Evolutionary conservation across 1,140 invertebrate species (phyloP).

Genomic region (Diabrotica undecimpunctata): DNA sequence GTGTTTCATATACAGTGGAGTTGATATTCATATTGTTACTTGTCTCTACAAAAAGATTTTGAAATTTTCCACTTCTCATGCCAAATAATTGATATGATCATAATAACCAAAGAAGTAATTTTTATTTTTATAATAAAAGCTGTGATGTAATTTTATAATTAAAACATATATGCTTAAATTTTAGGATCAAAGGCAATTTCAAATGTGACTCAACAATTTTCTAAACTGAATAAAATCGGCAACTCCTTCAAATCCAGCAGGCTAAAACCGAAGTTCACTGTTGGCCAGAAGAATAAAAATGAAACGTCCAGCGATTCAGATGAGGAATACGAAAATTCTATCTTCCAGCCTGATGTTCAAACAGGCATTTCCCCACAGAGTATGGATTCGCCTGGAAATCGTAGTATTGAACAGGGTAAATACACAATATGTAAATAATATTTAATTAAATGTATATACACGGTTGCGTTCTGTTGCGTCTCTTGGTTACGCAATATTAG

Average conservation of each 20-base stretch:
- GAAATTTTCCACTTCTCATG: too few species aligned
- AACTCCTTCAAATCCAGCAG: constrained; percentile 58
- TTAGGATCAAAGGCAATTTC: constrained; percentile 74
- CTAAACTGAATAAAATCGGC: constrained; percentile 72
- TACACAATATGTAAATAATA: background rate
- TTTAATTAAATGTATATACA: background rate
- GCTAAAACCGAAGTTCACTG: constrained; percentile 51
- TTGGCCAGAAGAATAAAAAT: constrained; percentile 44
- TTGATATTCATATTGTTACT: too few species aligned
- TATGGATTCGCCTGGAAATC: constrained; percentile 20
- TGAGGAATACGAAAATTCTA: constrained; percentile 52
- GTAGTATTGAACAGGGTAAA: constrained; percentile 35
- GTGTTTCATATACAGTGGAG: too few species aligned
- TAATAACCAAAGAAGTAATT: too few species aligned
- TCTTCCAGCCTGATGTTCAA: constrained; percentile 49
- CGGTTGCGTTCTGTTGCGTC: too few species aligned
- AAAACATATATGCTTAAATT: constrained; percentile 1
- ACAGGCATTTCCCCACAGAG: constrained; percentile 15
- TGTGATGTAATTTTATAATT: too few species aligned
- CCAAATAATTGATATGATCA: too few species aligned
- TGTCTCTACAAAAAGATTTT: too few species aligned
- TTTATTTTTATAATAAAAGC: too few species aligned
- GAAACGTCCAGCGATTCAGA: constrained; percentile 49
- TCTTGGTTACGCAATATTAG: too few species aligned
- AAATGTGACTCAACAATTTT: constrained; percentile 81